phyloP scores from a whole-genome alignment of 2,113 vertebrate species.

The Colaptes auratus region DNA sequence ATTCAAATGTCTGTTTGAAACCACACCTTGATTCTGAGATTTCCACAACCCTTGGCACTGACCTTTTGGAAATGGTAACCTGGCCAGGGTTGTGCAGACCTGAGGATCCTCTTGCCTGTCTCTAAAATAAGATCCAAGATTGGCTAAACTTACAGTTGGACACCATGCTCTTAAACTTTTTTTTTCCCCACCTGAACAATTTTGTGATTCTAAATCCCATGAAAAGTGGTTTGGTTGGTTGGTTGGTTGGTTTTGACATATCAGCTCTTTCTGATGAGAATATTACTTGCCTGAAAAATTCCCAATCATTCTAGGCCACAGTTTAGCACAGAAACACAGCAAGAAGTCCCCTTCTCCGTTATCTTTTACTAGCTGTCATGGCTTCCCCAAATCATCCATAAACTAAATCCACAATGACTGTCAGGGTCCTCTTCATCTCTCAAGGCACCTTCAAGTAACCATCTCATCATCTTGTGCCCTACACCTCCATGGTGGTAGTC shows the following conservation, averaged over 20 bases:
- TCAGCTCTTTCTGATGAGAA: background rate
- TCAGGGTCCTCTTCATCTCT: background rate
- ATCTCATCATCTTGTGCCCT: background rate
- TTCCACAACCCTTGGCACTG: background rate
- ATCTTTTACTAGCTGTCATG: background rate
- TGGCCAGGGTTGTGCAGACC: background rate
- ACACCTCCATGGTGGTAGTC: background rate
- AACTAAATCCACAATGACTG: background rate
- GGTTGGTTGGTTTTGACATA: background rate
- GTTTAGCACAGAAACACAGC: fast-evolving
- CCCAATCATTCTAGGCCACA: background rate
- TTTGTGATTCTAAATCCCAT: background rate
- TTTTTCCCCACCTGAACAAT: background rate
- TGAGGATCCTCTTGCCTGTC: background rate
- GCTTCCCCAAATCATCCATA: background rate
- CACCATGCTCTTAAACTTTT: background rate
- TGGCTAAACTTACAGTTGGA: background rate
- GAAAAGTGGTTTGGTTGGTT: background rate
- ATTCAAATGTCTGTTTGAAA: background rate
- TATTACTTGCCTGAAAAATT: background rate
- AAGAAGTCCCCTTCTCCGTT: background rate
- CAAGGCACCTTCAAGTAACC: background rate
- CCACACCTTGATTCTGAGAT: background rate
- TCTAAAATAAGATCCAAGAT: background rate
- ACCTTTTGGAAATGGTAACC: background rate